Conservation (phyloP, 2,888 invertebrate genomes). For the Baronia brevicornis region DNA sequence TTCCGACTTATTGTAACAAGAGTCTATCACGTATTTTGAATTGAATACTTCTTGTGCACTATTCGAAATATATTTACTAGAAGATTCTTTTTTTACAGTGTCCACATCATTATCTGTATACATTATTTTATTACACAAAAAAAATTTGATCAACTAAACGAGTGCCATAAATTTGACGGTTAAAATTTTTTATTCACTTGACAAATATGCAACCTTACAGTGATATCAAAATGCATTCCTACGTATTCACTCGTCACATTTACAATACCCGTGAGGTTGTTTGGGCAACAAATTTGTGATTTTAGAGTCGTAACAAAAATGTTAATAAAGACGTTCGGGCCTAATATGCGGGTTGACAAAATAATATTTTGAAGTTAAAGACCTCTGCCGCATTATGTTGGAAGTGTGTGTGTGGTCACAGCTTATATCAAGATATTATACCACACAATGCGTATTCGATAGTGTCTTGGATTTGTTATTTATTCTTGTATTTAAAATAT, state of each 20-base stretch:
- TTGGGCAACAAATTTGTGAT: constrained; percentile 32
- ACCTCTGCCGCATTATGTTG: constrained; percentile 22
- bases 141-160: constrained; percentile 6
- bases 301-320: constrained; percentile 33
- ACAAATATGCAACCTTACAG: constrained; percentile 1
- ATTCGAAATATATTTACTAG: too few relatives aligned
- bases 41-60: too few relatives aligned
- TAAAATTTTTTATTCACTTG: constrained; percentile 4
- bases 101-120: neutral
- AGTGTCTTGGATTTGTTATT: too few relatives aligned
- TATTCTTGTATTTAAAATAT: too few relatives aligned
- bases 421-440: constrained; percentile 23
- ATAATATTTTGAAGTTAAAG: constrained; percentile 33
- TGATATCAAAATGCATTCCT: neutral
- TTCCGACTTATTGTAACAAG: too few relatives aligned
- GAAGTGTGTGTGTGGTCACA: constrained; percentile 34
- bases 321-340: constrained; percentile 38
- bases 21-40: too few relatives aligned
- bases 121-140: constrained; percentile 2
- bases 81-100: too few relatives aligned
- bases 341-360: constrained; percentile 30
- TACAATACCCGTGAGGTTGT: constrained; percentile 19
- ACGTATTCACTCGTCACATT: neutral
- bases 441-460: too few relatives aligned
- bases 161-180: constrained; percentile 7